Percentiles rank a stretch among this genome's conserved stretches.
Conservation (phyloP, 1,140 invertebrate species). For the Diploscapter pachys region DNA sequence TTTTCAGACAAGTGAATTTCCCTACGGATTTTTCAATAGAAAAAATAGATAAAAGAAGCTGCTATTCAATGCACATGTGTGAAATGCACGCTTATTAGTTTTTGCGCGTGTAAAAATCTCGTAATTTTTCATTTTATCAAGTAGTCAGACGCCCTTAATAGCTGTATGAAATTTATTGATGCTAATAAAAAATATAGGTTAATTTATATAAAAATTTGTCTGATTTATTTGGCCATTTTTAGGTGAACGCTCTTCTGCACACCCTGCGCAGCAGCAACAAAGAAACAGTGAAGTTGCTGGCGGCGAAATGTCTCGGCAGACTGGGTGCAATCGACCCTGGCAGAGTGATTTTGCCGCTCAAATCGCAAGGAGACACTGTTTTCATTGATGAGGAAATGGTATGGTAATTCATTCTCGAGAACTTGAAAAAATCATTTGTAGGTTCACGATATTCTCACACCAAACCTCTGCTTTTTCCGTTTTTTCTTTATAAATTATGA, state of each 20-base stretch:
- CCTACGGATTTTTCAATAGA: too few relatives aligned
- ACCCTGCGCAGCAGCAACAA: slow-evolving; percentile 9
- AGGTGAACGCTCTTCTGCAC: slow-evolving; percentile 15
- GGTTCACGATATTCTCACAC: neutral
- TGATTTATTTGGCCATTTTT: neutral
- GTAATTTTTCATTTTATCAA: too few relatives aligned
- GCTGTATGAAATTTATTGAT: too few relatives aligned
- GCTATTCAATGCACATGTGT: too few relatives aligned
- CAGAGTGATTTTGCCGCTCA: neutral
- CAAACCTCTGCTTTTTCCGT: neutral
- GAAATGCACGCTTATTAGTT: too few relatives aligned
- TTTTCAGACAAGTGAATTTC: too few relatives aligned
- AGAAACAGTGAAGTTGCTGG: neutral
- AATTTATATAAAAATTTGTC: too few relatives aligned
- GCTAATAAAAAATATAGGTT: too few relatives aligned
- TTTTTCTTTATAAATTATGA: neutral
- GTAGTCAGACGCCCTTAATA: too few relatives aligned
- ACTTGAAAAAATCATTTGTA: neutral
- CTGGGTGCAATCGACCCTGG: slow-evolving; percentile 20
- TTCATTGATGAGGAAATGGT: slow-evolving; percentile 4
- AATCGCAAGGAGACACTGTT: slow-evolving; percentile 2
- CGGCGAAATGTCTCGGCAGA: slow-evolving; percentile 6
- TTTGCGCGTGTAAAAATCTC: too few relatives aligned
- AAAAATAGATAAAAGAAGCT: too few relatives aligned
- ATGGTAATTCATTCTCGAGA: neutral